These are phyloP conservation scores for Poecilia wingei DNA, from an alignment of 2,797 vertebrate genomes.

Conservation along the genomic window DNA sequence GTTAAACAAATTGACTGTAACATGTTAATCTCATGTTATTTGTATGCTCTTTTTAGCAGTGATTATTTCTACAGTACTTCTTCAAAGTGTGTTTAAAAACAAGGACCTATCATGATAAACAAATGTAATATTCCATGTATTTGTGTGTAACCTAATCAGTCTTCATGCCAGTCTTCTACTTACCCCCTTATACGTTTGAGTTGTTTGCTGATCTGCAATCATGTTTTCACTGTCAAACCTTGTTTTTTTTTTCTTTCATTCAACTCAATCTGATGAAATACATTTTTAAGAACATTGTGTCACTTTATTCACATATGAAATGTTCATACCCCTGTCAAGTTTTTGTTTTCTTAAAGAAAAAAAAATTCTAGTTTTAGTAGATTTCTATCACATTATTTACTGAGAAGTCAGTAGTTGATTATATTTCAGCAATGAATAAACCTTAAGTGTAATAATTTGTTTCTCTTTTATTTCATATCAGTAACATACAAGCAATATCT, in stretches of 20 bases:
- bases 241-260: slow-evolving; percentile 65
- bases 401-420: slow-evolving; percentile 85
- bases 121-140: slow-evolving; percentile 82
- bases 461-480: slow-evolving; percentile 66
- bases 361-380: slow-evolving; percentile 77
- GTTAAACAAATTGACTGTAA: slow-evolving; percentile 81
- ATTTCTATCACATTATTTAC: slow-evolving; percentile 88
- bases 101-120: slow-evolving; percentile 80
- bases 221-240: slow-evolving; percentile 72
- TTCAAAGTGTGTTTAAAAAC: slow-evolving; percentile 77
- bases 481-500: slow-evolving; percentile 19
- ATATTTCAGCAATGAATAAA: slow-evolving; percentile 88
- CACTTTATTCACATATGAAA: slow-evolving; percentile 74
- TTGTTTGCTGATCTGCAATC: slow-evolving; percentile 81
- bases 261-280: slow-evolving; percentile 55
- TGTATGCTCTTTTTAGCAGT: slow-evolving; percentile 84
- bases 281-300: slow-evolving; percentile 65
- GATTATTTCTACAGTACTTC: slow-evolving; percentile 82
- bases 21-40: slow-evolving; percentile 83
- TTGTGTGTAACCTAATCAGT: slow-evolving; percentile 83
- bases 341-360: slow-evolving; percentile 74
- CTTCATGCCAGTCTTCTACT: slow-evolving; percentile 80
- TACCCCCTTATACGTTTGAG: slow-evolving; percentile 67
- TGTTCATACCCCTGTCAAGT: slow-evolving; percentile 77
- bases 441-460: slow-evolving; percentile 77